Percentiles rank a stretch among this genome's conserved stretches.
Conservation (phyloP, 2,797 vertebrate species). For the Apogon talboti region DNA sequence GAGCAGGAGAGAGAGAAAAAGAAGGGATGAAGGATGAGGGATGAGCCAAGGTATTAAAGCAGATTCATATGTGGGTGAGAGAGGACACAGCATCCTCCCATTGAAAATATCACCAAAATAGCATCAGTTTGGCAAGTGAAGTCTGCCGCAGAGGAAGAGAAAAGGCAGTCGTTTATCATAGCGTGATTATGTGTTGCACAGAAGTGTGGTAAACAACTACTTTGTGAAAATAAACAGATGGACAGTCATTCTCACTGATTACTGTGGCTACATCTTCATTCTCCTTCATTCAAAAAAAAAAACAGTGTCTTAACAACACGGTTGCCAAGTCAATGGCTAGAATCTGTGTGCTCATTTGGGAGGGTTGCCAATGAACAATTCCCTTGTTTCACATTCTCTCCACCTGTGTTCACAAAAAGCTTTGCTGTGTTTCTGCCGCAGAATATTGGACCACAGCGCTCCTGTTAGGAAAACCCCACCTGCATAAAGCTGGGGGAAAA, state of each 20-base stretch:
- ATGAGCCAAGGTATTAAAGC: conserved; percentile 73
- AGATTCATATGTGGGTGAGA: conserved; percentile 63
- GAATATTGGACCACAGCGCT: conserved; percentile 26
- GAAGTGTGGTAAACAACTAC: conserved; percentile 43
- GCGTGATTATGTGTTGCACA: conserved; percentile 25
- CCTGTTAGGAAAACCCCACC: conserved; percentile 49
- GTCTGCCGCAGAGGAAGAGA: conserved; percentile 55
- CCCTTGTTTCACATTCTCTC: conserved; percentile 27
- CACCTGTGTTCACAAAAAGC: conserved; percentile 26
- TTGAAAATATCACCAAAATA: conserved; percentile 74
- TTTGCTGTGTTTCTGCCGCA: conserved; percentile 29
- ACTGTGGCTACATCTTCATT: conserved; percentile 26
- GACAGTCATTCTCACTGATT: conserved; percentile 22
- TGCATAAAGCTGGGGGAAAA: conserved; percentile 19
- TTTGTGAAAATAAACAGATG: conserved; percentile 56
- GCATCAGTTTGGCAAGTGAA: conserved; percentile 65
- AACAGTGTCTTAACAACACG: conserved; percentile 11
- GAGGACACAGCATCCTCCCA: conserved; percentile 63
- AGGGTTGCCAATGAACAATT: conserved; percentile 47
- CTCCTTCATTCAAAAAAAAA: conserved; percentile 43
- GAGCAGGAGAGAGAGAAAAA: conserved; percentile 61
- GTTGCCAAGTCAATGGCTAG: conserved; percentile 47
- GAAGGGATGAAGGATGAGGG: conserved; percentile 59
- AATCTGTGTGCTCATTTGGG: conserved; percentile 36
- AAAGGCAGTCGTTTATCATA: conserved; percentile 34